Evolutionary conservation across 2,888 invertebrate genomes (phyloP), one percentile per base, ranked within the genome.

Genomic region (Drosophila fungiperda): DNA sequence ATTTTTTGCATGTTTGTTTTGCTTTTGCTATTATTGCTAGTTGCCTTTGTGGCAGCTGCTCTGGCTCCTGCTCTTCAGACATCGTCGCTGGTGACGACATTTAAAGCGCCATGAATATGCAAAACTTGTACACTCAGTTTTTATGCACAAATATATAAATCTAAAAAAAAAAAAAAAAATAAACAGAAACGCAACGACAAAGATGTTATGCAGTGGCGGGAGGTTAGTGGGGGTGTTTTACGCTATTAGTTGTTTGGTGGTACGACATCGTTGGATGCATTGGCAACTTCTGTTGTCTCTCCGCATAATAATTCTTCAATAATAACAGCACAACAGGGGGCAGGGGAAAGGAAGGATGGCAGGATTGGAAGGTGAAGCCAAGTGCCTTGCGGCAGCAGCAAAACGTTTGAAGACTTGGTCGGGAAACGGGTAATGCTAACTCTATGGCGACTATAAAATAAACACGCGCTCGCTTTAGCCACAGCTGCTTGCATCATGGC

Each of bases 31-130:
- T 59, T 75, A 69, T 72, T 80, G 71, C 71, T 68, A 78, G 83
- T 82, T 85, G 83, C 69, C 83, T 83, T 85, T 83, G 85, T 85
- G 82, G 83, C 78, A 79, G 67, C 68, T 70, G 60, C 50, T 69
- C 59, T n/a, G 54, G 58, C 59, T 73, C 73, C 50, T 78, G 83
- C 87, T 85, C 84, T 84, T 84, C 86, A 84, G 86, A 85, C 87
- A 66, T 70, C 55, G 68, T 40, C 38, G 62, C 62, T 76, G 80
- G 86, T 84, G 87, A 82, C 86, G 82, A 87, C 83, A 84, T 87
- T 87, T 86, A 87, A 88, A 88, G 87, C 83, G 79, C 78, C 87
- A 89, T 89, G 89, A 90, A 89, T 89, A 89, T 90, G 84, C 80
- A 89, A 89, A 89, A 84, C 79, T 88, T 89, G 88, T 87, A 76